Percentiles rank a stretch among this genome's conserved stretches.
phyloP scores from a whole-genome alignment of 2,888 invertebrate species.

The Brachyptera risi region DNA sequence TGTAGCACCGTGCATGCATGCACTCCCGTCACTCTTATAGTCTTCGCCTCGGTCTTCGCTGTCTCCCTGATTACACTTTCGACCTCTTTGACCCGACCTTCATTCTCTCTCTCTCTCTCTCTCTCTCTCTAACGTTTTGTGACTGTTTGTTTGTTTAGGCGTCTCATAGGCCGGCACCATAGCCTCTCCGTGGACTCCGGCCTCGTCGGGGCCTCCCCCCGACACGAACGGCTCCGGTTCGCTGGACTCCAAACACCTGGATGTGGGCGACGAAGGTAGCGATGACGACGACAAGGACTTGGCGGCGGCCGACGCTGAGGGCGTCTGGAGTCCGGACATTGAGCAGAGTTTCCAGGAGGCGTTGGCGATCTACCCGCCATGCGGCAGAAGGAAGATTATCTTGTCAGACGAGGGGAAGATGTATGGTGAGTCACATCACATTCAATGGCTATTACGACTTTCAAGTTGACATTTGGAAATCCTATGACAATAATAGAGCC shows the following conservation, averaged over 20 bases:
- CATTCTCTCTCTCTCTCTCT: too few relatives aligned
- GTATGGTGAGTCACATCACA: slow-evolving; percentile 86
- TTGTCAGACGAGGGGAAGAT: slow-evolving; percentile 99
- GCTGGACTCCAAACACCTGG: slow-evolving; percentile 86
- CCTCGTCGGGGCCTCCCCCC: slow-evolving; percentile 78
- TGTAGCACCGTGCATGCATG: too few relatives aligned
- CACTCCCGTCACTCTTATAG: too few relatives aligned
- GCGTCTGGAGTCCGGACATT: slow-evolving; percentile 99
- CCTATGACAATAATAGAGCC: too few relatives aligned
- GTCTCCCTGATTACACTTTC: not conserved
- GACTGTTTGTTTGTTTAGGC: slow-evolving; percentile 50
- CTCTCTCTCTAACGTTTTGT: too few relatives aligned
- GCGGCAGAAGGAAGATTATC: slow-evolving; percentile 98
- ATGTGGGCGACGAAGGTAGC: slow-evolving; percentile 75
- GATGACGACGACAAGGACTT: slow-evolving; percentile 89
- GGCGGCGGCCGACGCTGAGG: slow-evolving; percentile 97
- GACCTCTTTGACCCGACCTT: not conserved
- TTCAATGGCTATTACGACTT: too few relatives aligned
- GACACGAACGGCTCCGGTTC: slow-evolving; percentile 90
- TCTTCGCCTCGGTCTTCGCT: too few relatives aligned
- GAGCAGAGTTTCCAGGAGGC: slow-evolving; percentile 99
- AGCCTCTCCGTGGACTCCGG: slow-evolving; percentile 95
- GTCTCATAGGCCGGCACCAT: slow-evolving; percentile 89
- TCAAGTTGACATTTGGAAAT: too few relatives aligned
- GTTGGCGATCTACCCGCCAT: slow-evolving; percentile 98